Evolutionary conservation across 2,888 invertebrate genomes (phyloP).

Genomic region (Drepana falcataria): DNA sequence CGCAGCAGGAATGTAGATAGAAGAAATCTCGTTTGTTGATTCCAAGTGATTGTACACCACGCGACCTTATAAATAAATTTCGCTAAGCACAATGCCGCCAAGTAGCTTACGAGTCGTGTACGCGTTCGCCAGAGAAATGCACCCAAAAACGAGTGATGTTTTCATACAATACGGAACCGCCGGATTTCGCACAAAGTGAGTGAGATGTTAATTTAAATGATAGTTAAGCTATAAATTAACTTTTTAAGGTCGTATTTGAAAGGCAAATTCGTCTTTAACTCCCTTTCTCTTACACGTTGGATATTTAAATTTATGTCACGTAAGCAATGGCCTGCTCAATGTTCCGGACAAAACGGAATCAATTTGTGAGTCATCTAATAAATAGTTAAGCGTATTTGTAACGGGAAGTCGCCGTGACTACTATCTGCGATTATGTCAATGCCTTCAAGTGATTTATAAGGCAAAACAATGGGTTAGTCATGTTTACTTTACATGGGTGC

Average conservation of each 20-base stretch:
- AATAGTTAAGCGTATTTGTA: conserved; percentile 53
- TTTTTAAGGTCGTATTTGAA: conserved; percentile 27
- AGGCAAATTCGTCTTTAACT: conserved; percentile 17
- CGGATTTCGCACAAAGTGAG: conserved; percentile 90
- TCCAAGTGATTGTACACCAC: conserved; percentile 67
- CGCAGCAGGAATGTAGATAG: conserved; percentile 69
- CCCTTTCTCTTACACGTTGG: conserved; percentile 35
- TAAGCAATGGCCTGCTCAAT: conserved; percentile 28
- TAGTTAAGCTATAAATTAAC: conserved; percentile 20
- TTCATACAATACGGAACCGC: conserved; percentile 90
- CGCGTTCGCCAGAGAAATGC: conserved; percentile 88
- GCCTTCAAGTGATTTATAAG: conserved; percentile 46
- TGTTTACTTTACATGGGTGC: not conserved
- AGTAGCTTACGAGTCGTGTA: conserved; percentile 83
- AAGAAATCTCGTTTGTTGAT: conserved; percentile 66
- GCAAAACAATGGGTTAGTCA: conserved; percentile 42
- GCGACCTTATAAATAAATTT: conserved; percentile 69
- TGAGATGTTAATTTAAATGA: conserved; percentile 33
- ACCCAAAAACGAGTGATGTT: conserved; percentile 82
- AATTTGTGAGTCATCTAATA: conserved; percentile 56
- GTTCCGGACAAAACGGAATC: conserved; percentile 6
- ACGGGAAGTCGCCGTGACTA: conserved; percentile 61
- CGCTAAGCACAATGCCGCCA: conserved; percentile 70
- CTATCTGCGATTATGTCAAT: conserved; percentile 54
- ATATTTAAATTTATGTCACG: conserved; percentile 33